Percentiles rank a stretch among this genome's conserved stretches.
Conservation (phyloP, 2,797 vertebrate genomes). For the Falco peregrinus region DNA sequence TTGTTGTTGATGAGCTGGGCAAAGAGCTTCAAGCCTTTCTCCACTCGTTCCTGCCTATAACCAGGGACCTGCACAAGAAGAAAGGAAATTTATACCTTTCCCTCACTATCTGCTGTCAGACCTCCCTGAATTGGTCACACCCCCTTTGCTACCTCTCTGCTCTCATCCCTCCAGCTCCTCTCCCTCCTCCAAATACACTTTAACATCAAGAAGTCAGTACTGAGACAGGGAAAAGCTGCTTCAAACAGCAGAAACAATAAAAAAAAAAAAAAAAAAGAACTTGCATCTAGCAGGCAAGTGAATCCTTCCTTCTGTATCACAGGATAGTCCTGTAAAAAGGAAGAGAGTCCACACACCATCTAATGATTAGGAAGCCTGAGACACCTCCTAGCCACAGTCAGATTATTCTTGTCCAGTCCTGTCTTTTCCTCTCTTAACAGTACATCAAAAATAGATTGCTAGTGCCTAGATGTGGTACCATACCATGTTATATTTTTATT, state of each 20-base stretch:
- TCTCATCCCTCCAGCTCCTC: not conserved
- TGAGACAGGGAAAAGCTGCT: not conserved
- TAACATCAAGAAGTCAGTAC: not conserved
- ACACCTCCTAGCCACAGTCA: not conserved
- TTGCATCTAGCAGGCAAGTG: not conserved
- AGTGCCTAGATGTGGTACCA: not conserved
- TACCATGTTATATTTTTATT: not conserved
- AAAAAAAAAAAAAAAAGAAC: too few relatives aligned
- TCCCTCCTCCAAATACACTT: not conserved
- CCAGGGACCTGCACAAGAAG: slow-evolving; percentile 86
- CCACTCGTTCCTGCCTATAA: slow-evolving; percentile 94
- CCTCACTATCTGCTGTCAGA: accelerated
- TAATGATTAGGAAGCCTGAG: not conserved
- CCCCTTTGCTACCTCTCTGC: not conserved
- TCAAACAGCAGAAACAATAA: not conserved
- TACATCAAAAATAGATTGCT: not conserved
- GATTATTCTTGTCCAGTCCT: not conserved
- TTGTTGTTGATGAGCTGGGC: slow-evolving; percentile 99
- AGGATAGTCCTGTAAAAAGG: not conserved
- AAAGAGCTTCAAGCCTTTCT: slow-evolving; percentile 95
- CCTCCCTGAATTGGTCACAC: not conserved
- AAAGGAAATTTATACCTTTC: not conserved
- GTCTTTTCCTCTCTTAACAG: not conserved
- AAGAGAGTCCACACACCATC: not conserved
- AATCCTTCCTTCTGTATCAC: not conserved